These are phyloP conservation scores for Exephanes ischioxanthus DNA, from an alignment of 2,888 invertebrate genomes.

Conservation along the genomic window DNA sequence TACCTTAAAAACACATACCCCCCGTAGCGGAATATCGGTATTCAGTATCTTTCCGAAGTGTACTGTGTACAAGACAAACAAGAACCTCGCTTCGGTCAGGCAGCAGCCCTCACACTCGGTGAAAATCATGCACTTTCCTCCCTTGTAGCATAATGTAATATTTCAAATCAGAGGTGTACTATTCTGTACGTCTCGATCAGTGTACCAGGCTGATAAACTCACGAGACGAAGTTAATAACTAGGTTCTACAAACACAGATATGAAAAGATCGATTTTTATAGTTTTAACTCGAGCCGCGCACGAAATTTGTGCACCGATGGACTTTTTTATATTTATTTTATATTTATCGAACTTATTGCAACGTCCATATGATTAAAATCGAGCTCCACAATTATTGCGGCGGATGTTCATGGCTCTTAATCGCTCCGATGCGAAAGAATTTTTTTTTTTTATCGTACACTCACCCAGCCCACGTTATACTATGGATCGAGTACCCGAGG, in stretches of 20 bases:
- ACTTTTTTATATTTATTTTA: slow-evolving; percentile 20
- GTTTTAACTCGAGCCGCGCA: neutral
- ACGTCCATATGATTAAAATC: slow-evolving; percentile 39
- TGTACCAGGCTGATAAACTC: too few species aligned
- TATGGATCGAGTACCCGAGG: slow-evolving; percentile 2
- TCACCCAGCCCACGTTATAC: slow-evolving; percentile 17
- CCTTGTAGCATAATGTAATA: too few species aligned
- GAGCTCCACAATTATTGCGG: slow-evolving; percentile 46
- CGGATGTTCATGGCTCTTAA: slow-evolving; percentile 33
- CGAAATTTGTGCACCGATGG: slow-evolving; percentile 2
- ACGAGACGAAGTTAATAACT: too few species aligned
- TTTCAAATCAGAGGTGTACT: too few species aligned
- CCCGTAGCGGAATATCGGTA: neutral
- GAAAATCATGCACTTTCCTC: too few species aligned
- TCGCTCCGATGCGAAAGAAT: slow-evolving; percentile 14
- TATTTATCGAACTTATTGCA: slow-evolving; percentile 32
- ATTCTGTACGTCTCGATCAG: too few species aligned
- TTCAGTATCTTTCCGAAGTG: neutral
- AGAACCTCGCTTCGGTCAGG: too few species aligned
- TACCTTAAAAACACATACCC: neutral
- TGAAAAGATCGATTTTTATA: neutral
- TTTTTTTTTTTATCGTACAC: neutral
- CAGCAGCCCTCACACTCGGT: too few species aligned
- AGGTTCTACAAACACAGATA: too few species aligned
- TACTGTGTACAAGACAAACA: neutral